Evolutionary conservation across 1,140 invertebrate genomes (phyloP), one percentile per base, ranked within the genome.

Genomic region (Listronotus bonariensis): DNA sequence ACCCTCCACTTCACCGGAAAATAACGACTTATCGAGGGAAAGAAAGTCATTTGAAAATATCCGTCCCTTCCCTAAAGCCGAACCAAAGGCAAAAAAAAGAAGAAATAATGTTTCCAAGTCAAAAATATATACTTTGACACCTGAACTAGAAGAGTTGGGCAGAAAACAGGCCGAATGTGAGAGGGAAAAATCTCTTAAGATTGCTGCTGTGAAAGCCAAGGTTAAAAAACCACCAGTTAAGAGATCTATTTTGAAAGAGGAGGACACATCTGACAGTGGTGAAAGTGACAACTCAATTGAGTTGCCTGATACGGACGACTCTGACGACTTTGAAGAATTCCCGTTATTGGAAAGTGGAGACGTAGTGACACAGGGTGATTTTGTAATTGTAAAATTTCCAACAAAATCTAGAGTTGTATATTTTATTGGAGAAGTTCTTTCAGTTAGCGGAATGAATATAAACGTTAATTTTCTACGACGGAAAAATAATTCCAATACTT

Each of bases 151-250:
- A 14, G 38, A 40, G n/a, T 40, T 40, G 38, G 10, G 38, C 38
- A 40, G 38, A 40, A 40, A 3, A 40, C 38, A 40, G 38, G 38
- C 38, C 2, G 38, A 40, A 14, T 10, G 38, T 14, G 38, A 40
- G n/a, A 40, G 38, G n/a, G 7, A 10, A 40, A 40, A 40, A 40
- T 40, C 38, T 40, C 10, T 40, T 40, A 40, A 40, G 38, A 40
- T 40, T 3, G n/a, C 10, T 40, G 38, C 10, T 40, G 38, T 40
- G 10, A 14, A 40, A 40, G 38, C 10, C n/a, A 40, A 40, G 38
- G 38, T 40, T 40, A 40, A 40, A n/a, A 40, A 40, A 40, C n/a
- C n/a, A 40, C 38, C 38, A 40, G 38, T 40, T 14, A 40, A 40
- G 38, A 40, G 38, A 40, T 40, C 38, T 40, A 40, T 40, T 40